Evolutionary conservation across 2,797 vertebrate genomes (phyloP).

Genomic region (Nyctibius grandis): DNA sequence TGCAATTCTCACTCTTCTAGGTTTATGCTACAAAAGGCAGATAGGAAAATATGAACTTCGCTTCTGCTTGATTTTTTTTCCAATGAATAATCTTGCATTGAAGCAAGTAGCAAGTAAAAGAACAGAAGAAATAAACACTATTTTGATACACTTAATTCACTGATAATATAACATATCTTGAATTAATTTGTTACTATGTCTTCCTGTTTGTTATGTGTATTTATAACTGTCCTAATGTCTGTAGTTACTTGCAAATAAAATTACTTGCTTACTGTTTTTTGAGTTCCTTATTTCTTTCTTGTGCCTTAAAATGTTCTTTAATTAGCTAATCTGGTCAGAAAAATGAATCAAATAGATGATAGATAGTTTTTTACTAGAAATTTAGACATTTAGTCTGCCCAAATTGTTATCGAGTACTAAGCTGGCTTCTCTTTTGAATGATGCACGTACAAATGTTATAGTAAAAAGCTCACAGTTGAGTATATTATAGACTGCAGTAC

Average conservation of each 20-base stretch:
- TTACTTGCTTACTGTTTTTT: background rate
- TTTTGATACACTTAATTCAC: background rate
- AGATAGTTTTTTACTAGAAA: background rate
- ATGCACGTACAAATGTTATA: background rate
- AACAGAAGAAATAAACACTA: background rate
- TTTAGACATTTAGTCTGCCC: background rate
- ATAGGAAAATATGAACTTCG: background rate
- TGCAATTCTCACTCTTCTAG: background rate
- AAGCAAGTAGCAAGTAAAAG: background rate
- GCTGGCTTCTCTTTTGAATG: background rate
- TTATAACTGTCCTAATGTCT: background rate
- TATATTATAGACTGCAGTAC: background rate
- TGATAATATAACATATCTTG: background rate
- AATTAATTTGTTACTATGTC: background rate
- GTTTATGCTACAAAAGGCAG: background rate
- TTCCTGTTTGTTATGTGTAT: background rate
- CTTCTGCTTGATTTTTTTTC: background rate
- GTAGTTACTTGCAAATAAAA: background rate
- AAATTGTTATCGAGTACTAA: background rate
- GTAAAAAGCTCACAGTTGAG: background rate
- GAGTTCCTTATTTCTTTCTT: background rate
- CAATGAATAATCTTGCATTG: background rate
- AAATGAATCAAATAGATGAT: background rate
- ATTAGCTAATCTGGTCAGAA: background rate
- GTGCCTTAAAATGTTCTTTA: background rate